Conservation (phyloP, 2,888 invertebrate genomes). For the Holacanthella duospinosa region DNA sequence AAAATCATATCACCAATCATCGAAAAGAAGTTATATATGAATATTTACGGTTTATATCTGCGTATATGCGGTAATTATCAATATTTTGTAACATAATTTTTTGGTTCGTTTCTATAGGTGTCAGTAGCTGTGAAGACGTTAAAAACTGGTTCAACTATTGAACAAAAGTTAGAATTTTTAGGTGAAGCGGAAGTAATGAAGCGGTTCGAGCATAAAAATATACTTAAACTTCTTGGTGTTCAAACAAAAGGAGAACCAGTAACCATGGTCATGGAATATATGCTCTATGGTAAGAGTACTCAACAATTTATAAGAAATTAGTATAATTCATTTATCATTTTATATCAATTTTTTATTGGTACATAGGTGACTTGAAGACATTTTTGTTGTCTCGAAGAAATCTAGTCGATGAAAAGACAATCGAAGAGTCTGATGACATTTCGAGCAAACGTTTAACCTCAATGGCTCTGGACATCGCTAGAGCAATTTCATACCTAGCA, state of each 20-base stretch:
- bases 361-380: constrained; percentile 68
- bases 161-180: constrained; percentile 80
- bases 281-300: constrained; percentile 65
- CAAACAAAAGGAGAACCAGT: constrained; percentile 78
- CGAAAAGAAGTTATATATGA: no score
- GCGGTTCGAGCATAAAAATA: constrained; percentile 78
- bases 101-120: constrained; percentile 39
- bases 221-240: constrained; percentile 72
- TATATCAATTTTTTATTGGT: neutral
- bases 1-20: no score
- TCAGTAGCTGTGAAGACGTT: constrained; percentile 82
- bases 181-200: constrained; percentile 93
- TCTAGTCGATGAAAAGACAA: constrained; percentile 55
- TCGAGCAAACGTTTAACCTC: constrained; percentile 65
- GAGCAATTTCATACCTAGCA: constrained; percentile 73
- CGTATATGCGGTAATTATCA: neutral
- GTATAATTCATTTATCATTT: no score
- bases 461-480: constrained; percentile 79
- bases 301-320: no score
- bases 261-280: constrained; percentile 86
- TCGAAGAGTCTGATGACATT: constrained; percentile 63
- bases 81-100: neutral
- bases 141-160: constrained; percentile 67
- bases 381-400: constrained; percentile 74
- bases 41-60: no score